Conservation (phyloP, 2,888 invertebrate genomes). For the Strigamia crassipes region DNA sequence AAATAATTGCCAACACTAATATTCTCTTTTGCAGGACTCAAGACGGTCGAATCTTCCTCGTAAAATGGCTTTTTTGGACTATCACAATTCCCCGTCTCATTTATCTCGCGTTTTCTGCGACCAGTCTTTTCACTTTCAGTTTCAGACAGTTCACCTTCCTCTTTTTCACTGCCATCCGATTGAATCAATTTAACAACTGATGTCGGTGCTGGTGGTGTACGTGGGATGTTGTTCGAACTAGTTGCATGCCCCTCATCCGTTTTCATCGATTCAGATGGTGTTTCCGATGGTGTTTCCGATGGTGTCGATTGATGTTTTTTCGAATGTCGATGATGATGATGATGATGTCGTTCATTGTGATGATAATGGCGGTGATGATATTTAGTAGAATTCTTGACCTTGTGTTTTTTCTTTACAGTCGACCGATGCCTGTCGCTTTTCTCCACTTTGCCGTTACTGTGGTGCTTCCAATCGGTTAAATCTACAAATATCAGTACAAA, state of each 20-base stretch:
- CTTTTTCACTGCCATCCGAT: conserved; percentile 43
- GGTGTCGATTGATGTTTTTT: neutral
- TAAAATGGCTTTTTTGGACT: neutral
- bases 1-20: neutral
- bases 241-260: neutral
- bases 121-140: conserved; percentile 23
- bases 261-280: neutral
- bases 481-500: neutral
- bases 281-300: neutral
- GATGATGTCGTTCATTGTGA: neutral
- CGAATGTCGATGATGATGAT: conserved; percentile 13
- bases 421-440: conserved; percentile 1
- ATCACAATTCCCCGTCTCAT: neutral
- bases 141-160: conserved; percentile 46
- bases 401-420: conserved; percentile 43
- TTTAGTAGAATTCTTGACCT: neutral
- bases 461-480: neutral
- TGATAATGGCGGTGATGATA: conserved; percentile 27
- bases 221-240: neutral
- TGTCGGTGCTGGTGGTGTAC: neutral
- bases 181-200: conserved; percentile 19
- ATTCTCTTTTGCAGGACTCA: neutral
- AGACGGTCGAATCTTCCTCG: neutral
- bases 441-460: neutral
- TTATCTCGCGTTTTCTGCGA: neutral